phyloP scores from a whole-genome alignment of 2,797 vertebrate species.

The Anguilla megastoma region DNA sequence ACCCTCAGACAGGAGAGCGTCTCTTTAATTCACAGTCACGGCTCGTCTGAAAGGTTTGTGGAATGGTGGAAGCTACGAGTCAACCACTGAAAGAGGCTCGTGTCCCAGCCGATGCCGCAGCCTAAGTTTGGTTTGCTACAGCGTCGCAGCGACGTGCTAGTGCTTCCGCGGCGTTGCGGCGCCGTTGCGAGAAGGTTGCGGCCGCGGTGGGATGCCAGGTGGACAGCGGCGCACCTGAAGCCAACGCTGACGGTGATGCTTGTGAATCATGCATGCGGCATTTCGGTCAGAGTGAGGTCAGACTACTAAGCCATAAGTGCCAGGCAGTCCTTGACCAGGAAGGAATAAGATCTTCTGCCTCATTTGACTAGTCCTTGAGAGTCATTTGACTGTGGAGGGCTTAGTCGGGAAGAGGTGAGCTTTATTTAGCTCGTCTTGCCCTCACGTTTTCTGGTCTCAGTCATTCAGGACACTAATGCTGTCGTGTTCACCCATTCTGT shows the following conservation, averaged over 20 bases:
- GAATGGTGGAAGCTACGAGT: background rate
- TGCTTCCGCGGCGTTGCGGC: background rate
- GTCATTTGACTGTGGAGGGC: background rate
- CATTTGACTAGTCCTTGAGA: conserved; percentile 10
- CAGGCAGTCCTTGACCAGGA: conserved; percentile 24
- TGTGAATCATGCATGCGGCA: conserved; percentile 25
- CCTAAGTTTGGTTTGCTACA: background rate
- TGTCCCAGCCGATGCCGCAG: background rate
- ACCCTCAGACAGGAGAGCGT: background rate
- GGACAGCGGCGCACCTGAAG: background rate
- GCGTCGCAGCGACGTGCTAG: background rate
- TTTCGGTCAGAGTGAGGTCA: conserved; percentile 27
- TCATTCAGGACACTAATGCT: background rate
- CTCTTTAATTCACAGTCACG: background rate
- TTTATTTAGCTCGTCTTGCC: background rate
- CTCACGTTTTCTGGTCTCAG: background rate
- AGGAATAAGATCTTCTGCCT: background rate
- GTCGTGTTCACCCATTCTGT: background rate
- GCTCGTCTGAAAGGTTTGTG: background rate
- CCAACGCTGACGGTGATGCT: background rate
- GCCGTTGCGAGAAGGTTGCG: background rate
- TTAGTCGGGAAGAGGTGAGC: background rate
- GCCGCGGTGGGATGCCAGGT: too few relatives aligned
- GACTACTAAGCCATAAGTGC: conserved; percentile 31
- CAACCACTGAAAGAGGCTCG: background rate